Evolutionary conservation across 2,113 vertebrate genomes (phyloP).

Genomic region (Charadrius vociferus): DNA sequence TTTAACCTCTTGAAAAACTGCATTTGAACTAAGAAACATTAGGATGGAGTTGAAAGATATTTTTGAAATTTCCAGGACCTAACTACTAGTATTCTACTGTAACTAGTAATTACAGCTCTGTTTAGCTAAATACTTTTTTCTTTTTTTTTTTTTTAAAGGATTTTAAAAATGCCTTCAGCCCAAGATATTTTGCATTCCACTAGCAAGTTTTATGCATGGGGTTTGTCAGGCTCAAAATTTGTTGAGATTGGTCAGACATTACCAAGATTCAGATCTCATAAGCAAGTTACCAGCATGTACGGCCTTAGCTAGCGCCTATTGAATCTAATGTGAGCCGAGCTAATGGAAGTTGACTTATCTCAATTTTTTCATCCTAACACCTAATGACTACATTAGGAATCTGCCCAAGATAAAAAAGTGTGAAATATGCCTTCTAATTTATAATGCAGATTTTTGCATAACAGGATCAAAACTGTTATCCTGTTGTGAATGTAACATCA

Average conservation of each 20-base stretch:
- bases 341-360: conserved; percentile 7
- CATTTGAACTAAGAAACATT: not conserved
- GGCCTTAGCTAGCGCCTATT: not conserved
- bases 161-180: not conserved
- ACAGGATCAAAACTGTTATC: conserved; percentile 61
- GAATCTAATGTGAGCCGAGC: not conserved
- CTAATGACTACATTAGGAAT: conserved; percentile 39
- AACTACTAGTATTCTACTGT: not conserved
- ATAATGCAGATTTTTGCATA: conserved; percentile 70
- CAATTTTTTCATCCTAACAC: conserved; percentile 27
- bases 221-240: not conserved
- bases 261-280: not conserved
- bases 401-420: conserved; percentile 43
- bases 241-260: not conserved
- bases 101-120: not conserved
- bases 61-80: not conserved
- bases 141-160: not conserved
- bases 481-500: conserved; percentile 52
- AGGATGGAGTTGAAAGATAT: not conserved
- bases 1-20: not conserved
- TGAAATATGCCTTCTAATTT: conserved; percentile 56
- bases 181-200: not conserved
- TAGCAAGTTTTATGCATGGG: not conserved
- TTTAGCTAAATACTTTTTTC: not conserved
- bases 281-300: not conserved